Evolutionary conservation across 2,888 invertebrate species (phyloP).

Genomic region (Crossocerus cetratus): DNA sequence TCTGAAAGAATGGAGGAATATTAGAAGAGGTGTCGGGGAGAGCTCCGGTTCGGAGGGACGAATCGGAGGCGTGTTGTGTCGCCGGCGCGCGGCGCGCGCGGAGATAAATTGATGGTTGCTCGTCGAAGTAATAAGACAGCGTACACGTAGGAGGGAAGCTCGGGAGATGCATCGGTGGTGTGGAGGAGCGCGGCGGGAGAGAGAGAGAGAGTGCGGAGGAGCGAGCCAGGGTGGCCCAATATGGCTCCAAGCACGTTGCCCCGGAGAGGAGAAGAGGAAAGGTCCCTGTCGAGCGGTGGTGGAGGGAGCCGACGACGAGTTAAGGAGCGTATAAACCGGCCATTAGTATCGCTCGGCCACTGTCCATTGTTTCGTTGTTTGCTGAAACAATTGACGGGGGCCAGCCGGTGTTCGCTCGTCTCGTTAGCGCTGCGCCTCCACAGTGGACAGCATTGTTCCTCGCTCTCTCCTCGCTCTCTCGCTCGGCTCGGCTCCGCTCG

Average conservation of each 20-base stretch:
- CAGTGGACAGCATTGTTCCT: conserved; percentile 6
- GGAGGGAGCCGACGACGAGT: conserved; percentile 51
- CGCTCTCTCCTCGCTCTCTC: conserved; percentile 32
- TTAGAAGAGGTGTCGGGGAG: not conserved
- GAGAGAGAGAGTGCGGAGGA: conserved; percentile 21
- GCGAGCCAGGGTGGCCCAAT: conserved; percentile 47
- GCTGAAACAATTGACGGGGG: conserved; percentile 73
- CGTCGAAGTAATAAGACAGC: conserved; percentile 1
- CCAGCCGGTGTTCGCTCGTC: conserved; percentile 68
- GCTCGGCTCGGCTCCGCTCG: not conserved
- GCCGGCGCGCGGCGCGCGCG: not conserved
- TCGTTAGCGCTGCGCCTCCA: conserved; percentile 6
- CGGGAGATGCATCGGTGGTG: conserved; percentile 4
- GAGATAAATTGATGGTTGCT: conserved; percentile 3
- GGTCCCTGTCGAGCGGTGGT: conserved; percentile 18
- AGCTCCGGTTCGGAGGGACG: not conserved
- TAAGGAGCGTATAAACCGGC: conserved; percentile 73
- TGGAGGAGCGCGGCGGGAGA: not conserved
- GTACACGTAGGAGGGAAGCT: not conserved
- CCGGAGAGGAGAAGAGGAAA: conserved; percentile 29
- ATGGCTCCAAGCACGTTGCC: conserved; percentile 39
- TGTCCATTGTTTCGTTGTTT: conserved; percentile 75
- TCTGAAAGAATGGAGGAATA: not conserved
- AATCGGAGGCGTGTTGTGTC: not conserved
- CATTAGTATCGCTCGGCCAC: conserved; percentile 45